Evolutionary conservation across 2,888 invertebrate species (phyloP).

Genomic region (Helobdella robusta): DNA sequence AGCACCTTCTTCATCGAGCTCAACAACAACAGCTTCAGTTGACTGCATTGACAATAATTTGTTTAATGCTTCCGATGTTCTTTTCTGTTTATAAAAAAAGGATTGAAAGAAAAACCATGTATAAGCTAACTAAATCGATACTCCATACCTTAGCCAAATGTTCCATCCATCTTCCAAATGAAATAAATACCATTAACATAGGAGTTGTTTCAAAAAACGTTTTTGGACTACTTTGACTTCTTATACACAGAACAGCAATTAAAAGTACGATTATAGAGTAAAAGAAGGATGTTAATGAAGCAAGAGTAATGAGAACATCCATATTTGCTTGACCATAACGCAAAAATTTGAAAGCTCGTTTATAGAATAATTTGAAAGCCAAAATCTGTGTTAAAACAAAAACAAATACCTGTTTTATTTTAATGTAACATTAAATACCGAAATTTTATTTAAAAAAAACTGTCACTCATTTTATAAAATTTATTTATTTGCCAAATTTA

Average conservation of each 20-base stretch:
- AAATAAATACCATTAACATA: slow-evolving; percentile 93
- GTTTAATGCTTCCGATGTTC: slow-evolving; percentile 92
- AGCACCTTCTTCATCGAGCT: slow-evolving; percentile 56
- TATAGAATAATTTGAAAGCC: slow-evolving; percentile 91
- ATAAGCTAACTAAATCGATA: not conserved
- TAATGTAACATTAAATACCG: no score
- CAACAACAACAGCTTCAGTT: slow-evolving; percentile 81
- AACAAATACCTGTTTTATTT: no score
- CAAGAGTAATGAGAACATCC: slow-evolving; percentile 96
- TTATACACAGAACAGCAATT: not conserved
- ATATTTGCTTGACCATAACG: slow-evolving; percentile 90
- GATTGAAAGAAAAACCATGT: no score
- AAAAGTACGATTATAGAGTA: slow-evolving; percentile 68
- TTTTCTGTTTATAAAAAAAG: slow-evolving; percentile 61
- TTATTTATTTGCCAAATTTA: no score
- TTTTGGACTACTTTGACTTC: slow-evolving; percentile 47
- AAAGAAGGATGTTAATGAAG: slow-evolving; percentile 84
- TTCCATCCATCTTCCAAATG: slow-evolving; percentile 91
- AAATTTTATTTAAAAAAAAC: no score
- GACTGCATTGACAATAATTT: slow-evolving; percentile 87
- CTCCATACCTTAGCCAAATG: slow-evolving; percentile 81
- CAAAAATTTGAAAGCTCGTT: slow-evolving; percentile 81
- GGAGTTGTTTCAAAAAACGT: slow-evolving; percentile 99
- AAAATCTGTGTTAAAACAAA: slow-evolving; percentile 64
- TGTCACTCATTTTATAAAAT: no score